These are phyloP conservation scores for Excalfactoria chinensis DNA, from an alignment of 2,113 vertebrate genomes.

Conservation along the genomic window DNA sequence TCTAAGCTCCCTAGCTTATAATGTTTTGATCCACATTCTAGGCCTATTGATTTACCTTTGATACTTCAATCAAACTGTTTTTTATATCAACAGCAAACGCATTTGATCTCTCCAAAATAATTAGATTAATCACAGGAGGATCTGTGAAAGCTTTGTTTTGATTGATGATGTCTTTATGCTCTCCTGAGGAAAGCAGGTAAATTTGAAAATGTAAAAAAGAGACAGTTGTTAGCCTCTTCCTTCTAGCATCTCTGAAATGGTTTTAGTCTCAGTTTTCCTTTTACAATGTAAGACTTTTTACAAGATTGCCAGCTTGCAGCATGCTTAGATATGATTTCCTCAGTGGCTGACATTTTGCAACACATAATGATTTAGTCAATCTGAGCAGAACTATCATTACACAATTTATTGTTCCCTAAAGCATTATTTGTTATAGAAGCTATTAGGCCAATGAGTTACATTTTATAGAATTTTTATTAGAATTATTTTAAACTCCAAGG, in stretches of 20 bases:
- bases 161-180: slow-evolving; percentile 45
- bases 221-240: slow-evolving; percentile 42
- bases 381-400: slow-evolving; percentile 55
- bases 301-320: not conserved
- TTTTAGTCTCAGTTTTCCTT: slow-evolving; percentile 41
- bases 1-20: slow-evolving; percentile 52
- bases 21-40: slow-evolving; percentile 59
- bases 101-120: slow-evolving; percentile 48
- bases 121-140: slow-evolving; percentile 60
- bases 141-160: slow-evolving; percentile 36
- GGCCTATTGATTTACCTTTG: slow-evolving; percentile 53
- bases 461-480: slow-evolving; percentile 47
- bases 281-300: slow-evolving; percentile 9
- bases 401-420: slow-evolving; percentile 58
- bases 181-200: slow-evolving; percentile 43
- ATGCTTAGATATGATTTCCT: slow-evolving; percentile 45
- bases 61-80: slow-evolving; percentile 51
- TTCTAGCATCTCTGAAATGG: slow-evolving; percentile 35
- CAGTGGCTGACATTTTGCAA: slow-evolving; percentile 53
- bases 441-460: slow-evolving; percentile 25
- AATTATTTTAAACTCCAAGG: slow-evolving; percentile 55
- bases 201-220: slow-evolving; percentile 24
- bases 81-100: slow-evolving; percentile 27
- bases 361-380: slow-evolving; percentile 54
- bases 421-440: slow-evolving; percentile 46